Evolutionary conservation across 2,113 vertebrate genomes (phyloP).

Genomic region (Bothrops jararaca): DNA sequence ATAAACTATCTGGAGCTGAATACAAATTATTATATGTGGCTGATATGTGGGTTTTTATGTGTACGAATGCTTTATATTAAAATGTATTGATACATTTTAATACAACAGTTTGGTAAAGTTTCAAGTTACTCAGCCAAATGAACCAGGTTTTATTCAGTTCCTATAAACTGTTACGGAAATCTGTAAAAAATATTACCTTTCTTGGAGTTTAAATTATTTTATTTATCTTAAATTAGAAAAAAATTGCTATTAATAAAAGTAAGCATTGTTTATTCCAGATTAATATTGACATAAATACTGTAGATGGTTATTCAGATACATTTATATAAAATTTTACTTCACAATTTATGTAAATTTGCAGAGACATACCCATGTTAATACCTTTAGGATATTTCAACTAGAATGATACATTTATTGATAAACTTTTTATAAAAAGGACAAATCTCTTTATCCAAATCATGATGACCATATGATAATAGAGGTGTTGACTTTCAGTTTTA

Average conservation of each 20-base stretch:
- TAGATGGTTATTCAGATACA: background rate
- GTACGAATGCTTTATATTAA: background rate
- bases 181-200: background rate
- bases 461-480: background rate
- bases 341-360: background rate
- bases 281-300: background rate
- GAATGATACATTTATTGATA: background rate
- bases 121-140: background rate
- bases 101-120: background rate
- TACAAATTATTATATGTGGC: background rate
- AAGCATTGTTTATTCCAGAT: background rate
- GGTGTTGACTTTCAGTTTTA: background rate
- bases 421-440: background rate
- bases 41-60: background rate
- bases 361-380: background rate
- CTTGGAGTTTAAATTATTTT: background rate
- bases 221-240: background rate
- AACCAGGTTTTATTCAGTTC: background rate
- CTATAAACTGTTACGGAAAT: background rate
- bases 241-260: background rate
- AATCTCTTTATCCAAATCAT: background rate
- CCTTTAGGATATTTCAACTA: background rate
- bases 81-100: background rate
- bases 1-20: background rate
- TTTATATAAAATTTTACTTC: background rate